Conservation (phyloP, 35 echinoderm and acorn worm species). For the Lytechinus pictus region DNA sequence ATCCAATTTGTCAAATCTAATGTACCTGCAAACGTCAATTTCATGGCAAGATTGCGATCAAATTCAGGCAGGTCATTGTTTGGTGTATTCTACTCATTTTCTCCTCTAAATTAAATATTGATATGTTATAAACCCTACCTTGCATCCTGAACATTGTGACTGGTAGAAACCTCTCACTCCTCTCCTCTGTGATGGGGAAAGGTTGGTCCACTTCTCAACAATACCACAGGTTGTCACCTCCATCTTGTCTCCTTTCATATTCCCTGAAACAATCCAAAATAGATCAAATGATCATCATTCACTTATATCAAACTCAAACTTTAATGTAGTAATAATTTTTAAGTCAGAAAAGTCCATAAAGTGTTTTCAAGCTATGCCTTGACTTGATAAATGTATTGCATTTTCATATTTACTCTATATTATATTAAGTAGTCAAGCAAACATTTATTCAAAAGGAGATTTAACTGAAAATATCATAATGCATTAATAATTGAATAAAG, state of each 20-base stretch:
- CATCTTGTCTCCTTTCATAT: conserved; percentile 46
- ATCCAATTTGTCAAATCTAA: too few relatives aligned
- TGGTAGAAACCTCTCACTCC: conserved; percentile 25
- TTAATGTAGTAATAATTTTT: too few relatives aligned
- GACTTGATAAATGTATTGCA: neutral
- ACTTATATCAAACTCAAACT: neutral
- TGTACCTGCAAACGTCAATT: too few relatives aligned
- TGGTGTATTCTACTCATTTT: too few relatives aligned
- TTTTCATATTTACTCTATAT: neutral
- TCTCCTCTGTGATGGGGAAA: conserved; percentile 21
- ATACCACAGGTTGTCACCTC: conserved; percentile 40
- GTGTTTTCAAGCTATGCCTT: neutral
- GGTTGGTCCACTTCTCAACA: conserved; percentile 30
- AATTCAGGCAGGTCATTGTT: too few relatives aligned
- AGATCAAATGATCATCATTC: neutral
- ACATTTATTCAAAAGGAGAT: too few relatives aligned
- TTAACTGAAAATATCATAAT: too few relatives aligned
- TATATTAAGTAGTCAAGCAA: neutral
- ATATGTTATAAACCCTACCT: neutral
- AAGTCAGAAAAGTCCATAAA: too few relatives aligned
- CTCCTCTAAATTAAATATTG: too few relatives aligned
- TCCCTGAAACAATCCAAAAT: neutral
- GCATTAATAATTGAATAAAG: too few relatives aligned
- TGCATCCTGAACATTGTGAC: conserved; percentile 15
- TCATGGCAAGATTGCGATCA: too few relatives aligned